Percentiles rank a stretch among this genome's conserved stretches.
These are phyloP conservation scores for Apostichopus californicus DNA, from an alignment of 35 echinoderm and acorn worm genomes.

Conservation along the genomic window DNA sequence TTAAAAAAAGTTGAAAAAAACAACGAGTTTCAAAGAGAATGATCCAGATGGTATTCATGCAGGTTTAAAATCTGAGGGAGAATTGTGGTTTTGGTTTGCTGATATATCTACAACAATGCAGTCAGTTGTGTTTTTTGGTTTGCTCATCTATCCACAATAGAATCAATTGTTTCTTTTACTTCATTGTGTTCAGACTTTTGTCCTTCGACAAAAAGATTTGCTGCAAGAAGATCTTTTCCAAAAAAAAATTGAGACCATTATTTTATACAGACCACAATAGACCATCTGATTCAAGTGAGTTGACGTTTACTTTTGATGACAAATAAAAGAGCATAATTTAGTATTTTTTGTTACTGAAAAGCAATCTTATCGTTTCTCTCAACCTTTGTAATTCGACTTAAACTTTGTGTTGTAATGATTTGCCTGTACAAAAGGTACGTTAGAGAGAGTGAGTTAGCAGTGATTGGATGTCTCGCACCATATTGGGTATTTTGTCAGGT, in stretches of 20 bases:
- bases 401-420: slow-evolving; percentile 1
- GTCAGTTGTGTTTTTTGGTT: too few species aligned
- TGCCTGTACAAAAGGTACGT: not conserved
- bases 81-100: too few species aligned
- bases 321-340: not conserved
- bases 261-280: slow-evolving; percentile 1
- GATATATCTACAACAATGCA: too few species aligned
- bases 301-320: not conserved
- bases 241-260: too few species aligned
- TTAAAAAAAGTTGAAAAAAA: not conserved
- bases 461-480: slow-evolving; percentile 1
- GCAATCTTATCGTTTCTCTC: not conserved
- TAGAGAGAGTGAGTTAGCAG: not conserved
- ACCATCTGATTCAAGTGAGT: not conserved
- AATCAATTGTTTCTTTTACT: too few species aligned
- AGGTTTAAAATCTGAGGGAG: too few species aligned
- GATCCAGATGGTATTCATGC: too few species aligned
- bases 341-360: slow-evolving; percentile 19
- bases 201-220: too few species aligned
- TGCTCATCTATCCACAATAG: too few species aligned
- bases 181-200: too few species aligned
- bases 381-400: not conserved
- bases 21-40: too few species aligned
- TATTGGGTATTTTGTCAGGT: slow-evolving; percentile 23
- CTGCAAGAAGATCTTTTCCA: too few species aligned